Percentiles rank a stretch among this genome's conserved stretches.
These are phyloP conservation scores for Epistrophe grossulariae DNA, from an alignment of 2,888 invertebrate genomes.

Conservation along the genomic window DNA sequence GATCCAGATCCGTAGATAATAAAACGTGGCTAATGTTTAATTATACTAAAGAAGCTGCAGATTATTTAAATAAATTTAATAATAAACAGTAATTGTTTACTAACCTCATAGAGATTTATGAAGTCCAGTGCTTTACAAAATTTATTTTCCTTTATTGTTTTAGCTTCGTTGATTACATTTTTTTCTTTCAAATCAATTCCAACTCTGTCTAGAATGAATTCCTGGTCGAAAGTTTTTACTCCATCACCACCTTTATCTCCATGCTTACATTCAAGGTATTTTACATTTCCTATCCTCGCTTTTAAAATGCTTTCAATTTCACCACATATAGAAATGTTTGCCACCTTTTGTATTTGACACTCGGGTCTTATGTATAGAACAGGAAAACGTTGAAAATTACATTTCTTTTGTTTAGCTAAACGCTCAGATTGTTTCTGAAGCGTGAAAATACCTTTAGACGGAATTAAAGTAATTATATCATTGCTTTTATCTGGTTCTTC, in stretches of 20 bases:
- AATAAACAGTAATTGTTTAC: too few relatives aligned
- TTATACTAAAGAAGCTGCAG: too few relatives aligned
- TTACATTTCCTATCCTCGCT: constrained; percentile 7
- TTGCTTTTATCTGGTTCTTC: constrained; percentile 1
- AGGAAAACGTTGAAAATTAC: constrained; percentile 42
- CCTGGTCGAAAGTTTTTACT: background rate
- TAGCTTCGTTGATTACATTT: background rate
- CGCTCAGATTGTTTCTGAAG: constrained; percentile 18
- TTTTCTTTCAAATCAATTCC: background rate
- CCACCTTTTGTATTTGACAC: constrained; percentile 42
- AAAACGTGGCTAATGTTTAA: too few relatives aligned
- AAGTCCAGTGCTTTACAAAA: constrained; percentile 46
- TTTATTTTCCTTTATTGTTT: constrained; percentile 17
- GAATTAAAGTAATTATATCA: constrained; percentile 9
- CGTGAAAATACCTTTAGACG: constrained; percentile 18
- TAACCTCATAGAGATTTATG: background rate
- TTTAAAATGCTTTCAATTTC: background rate
- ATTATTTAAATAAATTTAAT: too few relatives aligned
- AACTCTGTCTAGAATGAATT: background rate
- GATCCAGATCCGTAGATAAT: too few relatives aligned
- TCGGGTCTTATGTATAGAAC: constrained; percentile 61
- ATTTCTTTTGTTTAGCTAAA: constrained; percentile 29
- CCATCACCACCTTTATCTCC: background rate
- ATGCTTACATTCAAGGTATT: constrained; percentile 41
- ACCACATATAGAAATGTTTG: constrained; percentile 45